Evolutionary conservation across 2,888 invertebrate genomes (phyloP).

Genomic region (Sarcophaga subvicina): DNA sequence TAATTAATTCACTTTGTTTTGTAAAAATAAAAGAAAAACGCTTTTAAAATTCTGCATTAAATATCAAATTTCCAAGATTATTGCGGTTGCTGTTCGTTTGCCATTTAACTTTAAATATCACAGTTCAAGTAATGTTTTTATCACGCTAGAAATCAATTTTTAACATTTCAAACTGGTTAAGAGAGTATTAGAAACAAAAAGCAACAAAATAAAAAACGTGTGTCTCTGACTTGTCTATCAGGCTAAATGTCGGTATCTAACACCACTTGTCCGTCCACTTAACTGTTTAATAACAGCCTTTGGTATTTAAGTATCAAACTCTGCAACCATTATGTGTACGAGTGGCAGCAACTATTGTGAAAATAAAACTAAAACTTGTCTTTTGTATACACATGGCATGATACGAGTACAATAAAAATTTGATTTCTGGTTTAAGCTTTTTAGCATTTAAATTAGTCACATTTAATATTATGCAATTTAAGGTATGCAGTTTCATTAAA

Average conservation of each 20-base stretch:
- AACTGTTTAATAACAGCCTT: background rate
- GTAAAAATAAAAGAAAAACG: background rate
- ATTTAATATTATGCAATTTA: slow-evolving; percentile 52
- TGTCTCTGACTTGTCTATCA: slow-evolving; percentile 55
- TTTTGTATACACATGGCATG: slow-evolving; percentile 12
- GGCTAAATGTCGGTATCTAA: slow-evolving; percentile 12
- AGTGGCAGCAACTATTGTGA: background rate
- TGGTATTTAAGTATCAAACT: background rate
- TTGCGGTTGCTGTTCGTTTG: slow-evolving; percentile 4
- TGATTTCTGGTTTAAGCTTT: slow-evolving; percentile 60
- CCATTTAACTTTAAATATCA: slow-evolving; percentile 60
- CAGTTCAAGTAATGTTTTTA: slow-evolving; percentile 55
- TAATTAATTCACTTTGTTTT: background rate
- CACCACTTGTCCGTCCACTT: background rate
- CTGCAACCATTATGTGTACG: background rate
- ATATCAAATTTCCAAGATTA: background rate
- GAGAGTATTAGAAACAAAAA: background rate
- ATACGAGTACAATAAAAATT: background rate
- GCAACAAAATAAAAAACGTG: background rate
- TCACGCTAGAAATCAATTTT: slow-evolving; percentile 26
- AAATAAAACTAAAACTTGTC: slow-evolving; percentile 43
- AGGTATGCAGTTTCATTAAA: slow-evolving; percentile 45
- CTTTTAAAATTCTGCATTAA: slow-evolving; percentile 19
- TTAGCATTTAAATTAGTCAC: slow-evolving; percentile 47
- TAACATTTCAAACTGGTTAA: slow-evolving; percentile 53